phyloP scores from a whole-genome alignment of 2,797 vertebrate genomes.

The Helarctos malayanus region DNA sequence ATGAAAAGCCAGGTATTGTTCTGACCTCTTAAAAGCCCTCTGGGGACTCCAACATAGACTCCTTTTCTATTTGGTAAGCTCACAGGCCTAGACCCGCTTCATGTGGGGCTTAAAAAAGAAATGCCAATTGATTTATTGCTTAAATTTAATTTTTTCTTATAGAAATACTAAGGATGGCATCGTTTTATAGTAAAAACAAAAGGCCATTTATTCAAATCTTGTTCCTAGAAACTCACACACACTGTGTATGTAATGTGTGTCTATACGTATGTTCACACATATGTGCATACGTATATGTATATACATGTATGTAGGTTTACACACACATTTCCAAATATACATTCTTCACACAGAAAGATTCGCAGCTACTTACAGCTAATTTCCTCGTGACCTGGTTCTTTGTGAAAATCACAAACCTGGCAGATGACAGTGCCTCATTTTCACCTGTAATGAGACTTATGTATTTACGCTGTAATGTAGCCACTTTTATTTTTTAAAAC shows the following conservation, averaged over 20 bases:
- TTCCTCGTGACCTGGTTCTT: neutral
- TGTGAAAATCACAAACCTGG: conserved; percentile 52
- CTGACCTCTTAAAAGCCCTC: conserved; percentile 42
- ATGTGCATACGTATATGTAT: neutral
- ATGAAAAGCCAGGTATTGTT: conserved; percentile 33
- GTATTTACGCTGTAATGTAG: conserved; percentile 61
- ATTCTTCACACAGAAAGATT: conserved; percentile 31
- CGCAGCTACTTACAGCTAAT: conserved; percentile 56
- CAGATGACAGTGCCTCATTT: conserved; percentile 56
- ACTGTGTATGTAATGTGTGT: accelerated
- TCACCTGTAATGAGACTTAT: conserved; percentile 56
- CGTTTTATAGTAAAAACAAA: conserved; percentile 32
- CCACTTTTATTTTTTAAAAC: conserved; percentile 71
- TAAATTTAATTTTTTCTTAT: neutral
- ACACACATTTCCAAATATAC: neutral
- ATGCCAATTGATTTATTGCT: neutral
- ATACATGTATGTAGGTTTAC: too few species aligned
- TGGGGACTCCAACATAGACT: neutral
- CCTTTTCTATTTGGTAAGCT: neutral
- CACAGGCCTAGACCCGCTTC: neutral
- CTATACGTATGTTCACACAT: too few species aligned
- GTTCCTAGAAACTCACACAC: neutral
- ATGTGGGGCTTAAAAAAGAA: conserved; percentile 1
- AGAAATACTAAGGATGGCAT: neutral
- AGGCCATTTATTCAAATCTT: conserved; percentile 43